Evolutionary conservation across 2,888 invertebrate genomes (phyloP), one percentile per base, ranked within the genome.

Genomic region (Podotricha telesiphe): DNA sequence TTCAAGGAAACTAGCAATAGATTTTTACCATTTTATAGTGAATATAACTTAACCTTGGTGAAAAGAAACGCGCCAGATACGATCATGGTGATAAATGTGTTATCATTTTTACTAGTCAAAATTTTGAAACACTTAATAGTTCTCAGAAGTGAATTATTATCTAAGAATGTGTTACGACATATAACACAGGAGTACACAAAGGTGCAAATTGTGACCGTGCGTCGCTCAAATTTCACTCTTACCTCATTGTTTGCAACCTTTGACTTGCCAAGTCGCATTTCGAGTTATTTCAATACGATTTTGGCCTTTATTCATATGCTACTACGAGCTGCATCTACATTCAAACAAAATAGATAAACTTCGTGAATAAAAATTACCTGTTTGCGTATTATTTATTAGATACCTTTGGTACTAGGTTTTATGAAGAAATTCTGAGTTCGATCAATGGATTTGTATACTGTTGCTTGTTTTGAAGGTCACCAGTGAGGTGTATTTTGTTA

Each of bases 191-290:
- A 67, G 73, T 59, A 74, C 73, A 72, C 73, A 71, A 76, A 84
- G 82, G 82, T 84, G 84, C 77, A 78, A 84, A 84, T 80, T 83
- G 77, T 80, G 76, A 67, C 73, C 75, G 69, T 53, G 69, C 61
- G 72, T 47, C 48, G 71, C 78, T 69, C 56, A 51, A 70, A 75
- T 80, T 80, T 82, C 79, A 76, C 80, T 77, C 67, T 81, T 80
- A 78, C 80, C 76, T 77, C 79, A 81, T 76, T 80, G 78, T 81
- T 79, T 77, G 75, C 69, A 61, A 73, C 73, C 73, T 73, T 71
- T 71, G 73, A 72, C 76, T 72, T 19, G 63, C 58, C 50, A 65
- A 71, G 62, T 56, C 48, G 34, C 6, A 42, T 42, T 20, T 58
- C 15, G 19, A 56, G 17, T 10, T 15, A 17, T 58, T 47, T 47